phyloP scores from a whole-genome alignment of 1,140 invertebrate species.

The Anastrepha obliqua region DNA sequence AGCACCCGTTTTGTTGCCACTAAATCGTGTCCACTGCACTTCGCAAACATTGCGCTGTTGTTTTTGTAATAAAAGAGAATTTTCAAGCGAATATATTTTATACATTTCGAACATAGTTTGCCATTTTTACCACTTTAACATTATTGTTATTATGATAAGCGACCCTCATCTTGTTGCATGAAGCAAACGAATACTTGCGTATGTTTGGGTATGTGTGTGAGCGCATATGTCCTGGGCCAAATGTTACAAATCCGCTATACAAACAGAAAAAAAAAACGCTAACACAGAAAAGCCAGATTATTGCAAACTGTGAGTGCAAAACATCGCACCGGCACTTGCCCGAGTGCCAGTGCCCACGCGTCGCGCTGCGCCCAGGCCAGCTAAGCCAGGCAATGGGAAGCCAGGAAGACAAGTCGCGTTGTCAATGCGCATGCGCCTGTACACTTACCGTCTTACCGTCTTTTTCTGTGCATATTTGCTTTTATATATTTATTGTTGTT shows the following conservation, averaged over 20 bases:
- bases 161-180: constrained; percentile 60
- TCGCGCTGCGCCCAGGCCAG: neutral
- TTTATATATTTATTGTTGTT: neutral
- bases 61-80: neutral
- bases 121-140: constrained; percentile 73
- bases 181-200: neutral
- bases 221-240: too few relatives aligned
- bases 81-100: constrained; percentile 65
- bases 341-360: neutral
- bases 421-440: constrained; percentile 7
- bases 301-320: too few relatives aligned
- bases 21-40: neutral
- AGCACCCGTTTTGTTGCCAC: neutral
- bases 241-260: neutral
- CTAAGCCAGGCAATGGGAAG: neutral
- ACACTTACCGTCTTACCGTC: neutral
- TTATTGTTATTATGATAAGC: constrained; percentile 73
- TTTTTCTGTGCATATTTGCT: neutral
- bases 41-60: neutral
- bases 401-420: neutral
- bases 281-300: neutral
- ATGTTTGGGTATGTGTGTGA: neutral
- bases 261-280: neutral
- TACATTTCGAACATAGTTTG: constrained; percentile 70
- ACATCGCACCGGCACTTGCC: neutral